Percentiles rank a stretch among this genome's conserved stretches.
These are phyloP conservation scores for Epicampocera succincta DNA, from an alignment of 2,888 invertebrate genomes.

Conservation along the genomic window DNA sequence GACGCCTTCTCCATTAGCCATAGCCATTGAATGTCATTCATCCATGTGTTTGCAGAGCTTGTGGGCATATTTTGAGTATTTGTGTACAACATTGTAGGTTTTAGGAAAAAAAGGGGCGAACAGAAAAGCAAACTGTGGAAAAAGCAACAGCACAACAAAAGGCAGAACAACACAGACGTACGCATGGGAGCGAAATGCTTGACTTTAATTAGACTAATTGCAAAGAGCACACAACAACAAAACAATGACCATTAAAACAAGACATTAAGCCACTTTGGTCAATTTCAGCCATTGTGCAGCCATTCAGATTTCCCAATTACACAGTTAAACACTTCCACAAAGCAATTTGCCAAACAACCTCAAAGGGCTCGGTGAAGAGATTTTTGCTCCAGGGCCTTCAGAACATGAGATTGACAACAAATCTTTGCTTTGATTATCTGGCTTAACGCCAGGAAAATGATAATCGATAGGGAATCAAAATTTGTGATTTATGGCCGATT, in stretches of 20 bases:
- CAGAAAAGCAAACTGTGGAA: background rate
- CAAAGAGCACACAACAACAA: slow-evolving; percentile 37
- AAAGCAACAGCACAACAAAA: background rate
- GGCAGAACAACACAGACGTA: background rate
- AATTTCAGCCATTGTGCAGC: background rate
- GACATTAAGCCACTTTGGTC: slow-evolving; percentile 3
- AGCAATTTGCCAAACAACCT: too few relatives aligned
- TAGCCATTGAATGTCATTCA: too few relatives aligned
- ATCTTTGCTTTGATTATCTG: too few relatives aligned
- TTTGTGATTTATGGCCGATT: too few relatives aligned
- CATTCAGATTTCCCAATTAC: background rate
- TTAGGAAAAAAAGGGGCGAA: background rate
- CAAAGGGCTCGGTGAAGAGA: background rate
- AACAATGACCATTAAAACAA: background rate
- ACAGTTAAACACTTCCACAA: background rate
- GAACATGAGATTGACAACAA: too few relatives aligned
- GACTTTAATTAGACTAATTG: slow-evolving; percentile 66
- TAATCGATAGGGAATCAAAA: too few relatives aligned
- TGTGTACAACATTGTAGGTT: background rate
- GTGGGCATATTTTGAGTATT: too few relatives aligned
- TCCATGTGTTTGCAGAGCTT: too few relatives aligned
- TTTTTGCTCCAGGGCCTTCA: too few relatives aligned
- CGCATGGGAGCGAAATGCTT: slow-evolving; percentile 58
- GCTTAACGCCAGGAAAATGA: too few relatives aligned
- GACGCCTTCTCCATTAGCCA: too few relatives aligned